A percentile compares a stretch with the other conserved stretches of the same genome.
These are phyloP conservation scores for Emydura subglobosa DNA, from an alignment of 2,113 vertebrate genomes.

Conservation along the genomic window DNA sequence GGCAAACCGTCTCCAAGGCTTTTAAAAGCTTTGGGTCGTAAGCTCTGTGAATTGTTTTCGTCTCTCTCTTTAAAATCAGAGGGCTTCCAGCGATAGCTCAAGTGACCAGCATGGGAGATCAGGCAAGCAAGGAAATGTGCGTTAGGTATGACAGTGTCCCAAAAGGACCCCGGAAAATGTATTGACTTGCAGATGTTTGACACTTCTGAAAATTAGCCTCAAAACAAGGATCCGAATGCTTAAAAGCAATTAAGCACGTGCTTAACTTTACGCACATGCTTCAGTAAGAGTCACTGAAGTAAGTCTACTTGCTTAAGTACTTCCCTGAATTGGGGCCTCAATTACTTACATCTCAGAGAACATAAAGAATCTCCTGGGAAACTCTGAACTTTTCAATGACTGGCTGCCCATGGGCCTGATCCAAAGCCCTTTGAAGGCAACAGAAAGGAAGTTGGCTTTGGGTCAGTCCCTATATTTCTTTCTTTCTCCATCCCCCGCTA, in stretches of 20 bases:
- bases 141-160: rapidly evolving
- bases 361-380: rapidly evolving
- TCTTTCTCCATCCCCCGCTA: rapidly evolving
- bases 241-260: not conserved
- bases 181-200: rapidly evolving
- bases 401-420: not conserved
- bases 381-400: not conserved
- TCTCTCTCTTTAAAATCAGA: not conserved
- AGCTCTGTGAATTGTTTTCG: not conserved
- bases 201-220: not conserved
- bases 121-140: rapidly evolving
- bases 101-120: not conserved
- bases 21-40: not conserved
- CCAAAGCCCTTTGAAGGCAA: not conserved
- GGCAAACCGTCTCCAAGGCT: not conserved
- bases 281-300: not conserved
- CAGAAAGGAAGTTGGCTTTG: rapidly evolving
- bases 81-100: rapidly evolving
- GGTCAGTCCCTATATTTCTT: not conserved
- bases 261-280: not conserved
- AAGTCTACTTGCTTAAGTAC: rapidly evolving
- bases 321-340: not conserved
- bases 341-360: not conserved
- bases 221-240: not conserved
- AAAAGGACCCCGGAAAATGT: not conserved